Conservation (phyloP, 2,888 invertebrate species). For the Nymphalis c-album region DNA sequence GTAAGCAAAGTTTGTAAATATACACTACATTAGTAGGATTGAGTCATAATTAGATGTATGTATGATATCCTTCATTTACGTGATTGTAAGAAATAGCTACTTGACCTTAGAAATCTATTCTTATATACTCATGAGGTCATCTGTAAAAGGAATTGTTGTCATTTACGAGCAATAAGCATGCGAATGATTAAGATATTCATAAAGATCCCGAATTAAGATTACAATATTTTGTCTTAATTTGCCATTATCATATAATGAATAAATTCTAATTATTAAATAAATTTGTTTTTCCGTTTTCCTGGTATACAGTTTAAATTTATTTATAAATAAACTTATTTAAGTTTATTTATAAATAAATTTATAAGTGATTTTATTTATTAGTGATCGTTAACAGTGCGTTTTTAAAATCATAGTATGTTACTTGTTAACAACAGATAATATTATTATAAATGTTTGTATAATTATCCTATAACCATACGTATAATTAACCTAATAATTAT, state of each 20-base stretch:
- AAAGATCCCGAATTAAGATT: constrained; percentile 2
- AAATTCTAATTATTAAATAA: too few species aligned
- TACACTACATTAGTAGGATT: constrained; percentile 1
- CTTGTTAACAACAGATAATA: too few species aligned
- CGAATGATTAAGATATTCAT: constrained; percentile 6
- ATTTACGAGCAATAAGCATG: neutral
- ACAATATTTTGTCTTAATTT: neutral
- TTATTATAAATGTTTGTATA: too few species aligned
- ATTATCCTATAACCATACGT: too few species aligned
- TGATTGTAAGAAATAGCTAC: constrained; percentile 38
- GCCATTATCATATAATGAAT: neutral
- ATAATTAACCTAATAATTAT: too few species aligned
- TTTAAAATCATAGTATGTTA: too few species aligned
- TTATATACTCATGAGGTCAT: constrained; percentile 29
- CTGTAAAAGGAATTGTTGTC: constrained; percentile 23
- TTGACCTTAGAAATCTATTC: constrained; percentile 34
- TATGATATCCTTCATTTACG: constrained; percentile 37
- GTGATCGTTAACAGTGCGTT: too few species aligned
- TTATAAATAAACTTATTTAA: too few species aligned
- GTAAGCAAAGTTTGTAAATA: neutral
- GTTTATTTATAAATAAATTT: too few species aligned
- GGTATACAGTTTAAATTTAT: too few species aligned
- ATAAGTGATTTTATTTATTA: too few species aligned
- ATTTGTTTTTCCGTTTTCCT: too few species aligned
- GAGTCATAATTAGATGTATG: constrained; percentile 34